A percentile compares a stretch with the other conserved stretches of the same genome.
Evolutionary conservation across 2,888 invertebrate species (phyloP).

Genomic region (Philopedon plagiatum): DNA sequence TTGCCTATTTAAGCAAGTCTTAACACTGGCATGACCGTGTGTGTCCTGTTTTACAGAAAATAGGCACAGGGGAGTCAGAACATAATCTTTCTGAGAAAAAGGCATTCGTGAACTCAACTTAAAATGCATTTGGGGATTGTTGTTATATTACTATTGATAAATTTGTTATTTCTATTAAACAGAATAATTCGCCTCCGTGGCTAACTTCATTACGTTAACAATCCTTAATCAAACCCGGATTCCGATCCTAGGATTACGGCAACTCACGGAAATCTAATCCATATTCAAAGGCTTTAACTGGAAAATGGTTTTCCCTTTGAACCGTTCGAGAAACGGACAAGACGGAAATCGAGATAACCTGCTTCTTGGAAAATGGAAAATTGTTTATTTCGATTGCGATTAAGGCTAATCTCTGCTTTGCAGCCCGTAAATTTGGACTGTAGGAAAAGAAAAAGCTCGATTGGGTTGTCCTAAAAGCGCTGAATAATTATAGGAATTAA

Average conservation of each 20-base stretch:
- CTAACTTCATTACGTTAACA: slow-evolving; percentile 24
- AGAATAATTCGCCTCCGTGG: background rate
- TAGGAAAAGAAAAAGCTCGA: background rate
- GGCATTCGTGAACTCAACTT: too few relatives aligned
- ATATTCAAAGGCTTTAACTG: slow-evolving; percentile 20
- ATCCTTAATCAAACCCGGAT: slow-evolving; percentile 28
- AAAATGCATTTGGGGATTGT: background rate
- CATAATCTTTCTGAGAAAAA: too few relatives aligned
- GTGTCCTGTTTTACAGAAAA: too few relatives aligned
- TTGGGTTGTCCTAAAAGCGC: background rate
- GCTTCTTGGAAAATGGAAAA: slow-evolving; percentile 2
- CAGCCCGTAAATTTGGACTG: slow-evolving; percentile 5
- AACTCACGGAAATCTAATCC: slow-evolving; percentile 16
- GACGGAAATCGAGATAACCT: slow-evolving; percentile 7
- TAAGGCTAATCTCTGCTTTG: background rate
- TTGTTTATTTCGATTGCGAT: slow-evolving; percentile 8
- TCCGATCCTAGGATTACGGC: slow-evolving; percentile 9
- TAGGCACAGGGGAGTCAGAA: too few relatives aligned
- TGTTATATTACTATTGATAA: background rate
- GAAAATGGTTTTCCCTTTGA: slow-evolving; percentile 11
- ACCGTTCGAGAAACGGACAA: slow-evolving; percentile 2
- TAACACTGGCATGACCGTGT: too few relatives aligned
- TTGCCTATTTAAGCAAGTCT: too few relatives aligned
- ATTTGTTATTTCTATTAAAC: background rate
- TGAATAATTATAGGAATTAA: background rate